Conservation (phyloP, 2,888 invertebrate genomes). For the Thecophora atra region DNA sequence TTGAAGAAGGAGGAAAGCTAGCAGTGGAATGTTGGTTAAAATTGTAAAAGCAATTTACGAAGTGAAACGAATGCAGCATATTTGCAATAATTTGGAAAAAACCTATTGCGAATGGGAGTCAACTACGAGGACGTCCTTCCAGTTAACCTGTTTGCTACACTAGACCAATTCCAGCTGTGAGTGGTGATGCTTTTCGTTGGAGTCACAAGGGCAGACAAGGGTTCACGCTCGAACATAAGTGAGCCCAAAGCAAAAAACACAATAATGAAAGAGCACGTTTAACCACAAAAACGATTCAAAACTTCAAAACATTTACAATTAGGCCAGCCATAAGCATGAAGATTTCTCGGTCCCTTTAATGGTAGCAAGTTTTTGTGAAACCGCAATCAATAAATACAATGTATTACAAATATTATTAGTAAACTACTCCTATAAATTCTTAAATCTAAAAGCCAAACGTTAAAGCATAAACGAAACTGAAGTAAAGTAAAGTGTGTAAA, state of each 20-base stretch:
- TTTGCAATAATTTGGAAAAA: conserved; percentile 24
- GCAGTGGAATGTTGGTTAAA: conserved; percentile 8
- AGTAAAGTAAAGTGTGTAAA: conserved; percentile 8
- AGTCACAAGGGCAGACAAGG: conserved; percentile 9
- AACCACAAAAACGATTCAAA: too few species aligned
- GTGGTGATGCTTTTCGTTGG: conserved; percentile 7
- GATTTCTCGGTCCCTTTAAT: too few species aligned
- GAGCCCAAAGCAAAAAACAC: neutral
- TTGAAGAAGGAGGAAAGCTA: neutral
- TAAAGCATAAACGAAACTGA: conserved; percentile 4
- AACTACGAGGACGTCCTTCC: neutral
- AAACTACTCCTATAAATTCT: neutral
- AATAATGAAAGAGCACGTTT: conserved; percentile 1
- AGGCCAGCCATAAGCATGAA: too few species aligned
- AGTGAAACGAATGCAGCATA: conserved; percentile 1
- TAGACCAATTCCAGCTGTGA: too few species aligned
- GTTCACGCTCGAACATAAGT: neutral
- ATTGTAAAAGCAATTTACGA: conserved; percentile 21
- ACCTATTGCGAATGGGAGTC: conserved; percentile 1
- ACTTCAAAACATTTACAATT: neutral
- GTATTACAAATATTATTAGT: too few species aligned
- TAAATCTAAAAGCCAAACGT: neutral
- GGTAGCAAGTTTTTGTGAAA: too few species aligned
- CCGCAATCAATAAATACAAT: too few species aligned
- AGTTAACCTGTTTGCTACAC: neutral